Evolutionary conservation across 2,113 vertebrate genomes (phyloP).

Genomic region (Dinomys branickii): DNA sequence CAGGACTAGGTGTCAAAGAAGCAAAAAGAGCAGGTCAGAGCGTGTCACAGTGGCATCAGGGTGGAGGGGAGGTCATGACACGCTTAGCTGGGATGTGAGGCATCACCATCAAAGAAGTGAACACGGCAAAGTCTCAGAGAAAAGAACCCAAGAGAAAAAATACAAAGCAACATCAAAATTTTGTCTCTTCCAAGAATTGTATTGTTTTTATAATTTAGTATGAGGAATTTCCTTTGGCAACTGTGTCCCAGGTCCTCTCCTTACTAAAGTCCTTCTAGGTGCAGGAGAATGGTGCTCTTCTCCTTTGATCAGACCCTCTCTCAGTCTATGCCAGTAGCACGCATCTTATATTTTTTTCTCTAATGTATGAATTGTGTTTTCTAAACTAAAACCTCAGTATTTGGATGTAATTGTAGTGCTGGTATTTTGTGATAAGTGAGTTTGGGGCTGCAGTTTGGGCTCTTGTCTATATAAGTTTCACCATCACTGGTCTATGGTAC

Average conservation of each 20-base stretch:
- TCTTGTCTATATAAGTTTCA: not conserved
- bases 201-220: not conserved
- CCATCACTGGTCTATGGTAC: not conserved
- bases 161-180: not conserved
- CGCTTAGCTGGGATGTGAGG: too few species aligned
- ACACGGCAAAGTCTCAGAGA: not conserved
- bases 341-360: not conserved
- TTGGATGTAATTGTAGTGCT: not conserved
- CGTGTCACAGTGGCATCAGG: accelerated
- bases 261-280: not conserved
- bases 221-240: not conserved
- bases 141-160: not conserved
- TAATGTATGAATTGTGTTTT: not conserved
- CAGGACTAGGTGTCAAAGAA: not conserved
- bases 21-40: not conserved
- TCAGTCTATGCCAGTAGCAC: not conserved
- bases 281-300: not conserved
- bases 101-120: not conserved
- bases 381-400: not conserved
- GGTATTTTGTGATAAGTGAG: not conserved
- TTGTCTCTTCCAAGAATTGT: not conserved
- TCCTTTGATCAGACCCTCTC: not conserved
- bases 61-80: too few species aligned
- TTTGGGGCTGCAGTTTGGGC: not conserved
- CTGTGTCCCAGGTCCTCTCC: not conserved